phyloP scores from a whole-genome alignment of 2,797 vertebrate genomes.

The Hyperoplus lanceolatus region DNA sequence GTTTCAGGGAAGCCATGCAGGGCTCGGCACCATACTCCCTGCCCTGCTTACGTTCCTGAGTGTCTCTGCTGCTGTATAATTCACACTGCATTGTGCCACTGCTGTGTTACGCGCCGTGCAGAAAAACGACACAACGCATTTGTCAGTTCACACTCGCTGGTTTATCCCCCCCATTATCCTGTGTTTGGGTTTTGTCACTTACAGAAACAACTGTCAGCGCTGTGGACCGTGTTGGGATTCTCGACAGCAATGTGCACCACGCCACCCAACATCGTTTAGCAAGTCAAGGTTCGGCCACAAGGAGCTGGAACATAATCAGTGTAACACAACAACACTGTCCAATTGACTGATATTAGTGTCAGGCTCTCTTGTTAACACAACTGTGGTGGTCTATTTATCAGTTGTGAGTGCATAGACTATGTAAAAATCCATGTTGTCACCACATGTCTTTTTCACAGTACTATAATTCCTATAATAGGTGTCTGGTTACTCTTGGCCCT shows the following conservation, averaged over 20 bases:
- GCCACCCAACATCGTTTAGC: constrained; percentile 52
- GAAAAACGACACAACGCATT: constrained; percentile 70
- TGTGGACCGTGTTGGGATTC: constrained; percentile 46
- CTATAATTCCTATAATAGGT: constrained; percentile 71
- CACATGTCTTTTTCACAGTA: constrained; percentile 50
- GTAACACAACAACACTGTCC: constrained; percentile 65
- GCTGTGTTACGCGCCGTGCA: constrained; percentile 56
- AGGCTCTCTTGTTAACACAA: constrained; percentile 70
- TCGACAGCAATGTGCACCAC: constrained; percentile 47
- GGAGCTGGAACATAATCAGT: constrained; percentile 63
- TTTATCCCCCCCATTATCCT: constrained; percentile 51
- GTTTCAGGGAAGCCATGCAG: constrained; percentile 41
- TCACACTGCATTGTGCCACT: constrained; percentile 48
- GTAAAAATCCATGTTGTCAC: constrained; percentile 66
- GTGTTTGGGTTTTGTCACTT: constrained; percentile 57
- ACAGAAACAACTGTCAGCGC: constrained; percentile 66
- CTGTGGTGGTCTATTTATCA: constrained; percentile 46
- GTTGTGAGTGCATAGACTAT: constrained; percentile 36
- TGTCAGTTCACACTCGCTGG: constrained; percentile 65
- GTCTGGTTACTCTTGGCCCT: constrained; percentile 34
- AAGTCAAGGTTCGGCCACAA: constrained; percentile 38
- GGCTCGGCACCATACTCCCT: constrained; percentile 50
- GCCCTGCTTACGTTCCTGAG: constrained; percentile 61
- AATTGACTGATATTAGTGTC: constrained; percentile 81
- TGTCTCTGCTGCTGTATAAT: constrained; percentile 71